Base-by-base conservation (phyloP, 2,888 invertebrate genomes). In the Nomada fucata region DNA sequence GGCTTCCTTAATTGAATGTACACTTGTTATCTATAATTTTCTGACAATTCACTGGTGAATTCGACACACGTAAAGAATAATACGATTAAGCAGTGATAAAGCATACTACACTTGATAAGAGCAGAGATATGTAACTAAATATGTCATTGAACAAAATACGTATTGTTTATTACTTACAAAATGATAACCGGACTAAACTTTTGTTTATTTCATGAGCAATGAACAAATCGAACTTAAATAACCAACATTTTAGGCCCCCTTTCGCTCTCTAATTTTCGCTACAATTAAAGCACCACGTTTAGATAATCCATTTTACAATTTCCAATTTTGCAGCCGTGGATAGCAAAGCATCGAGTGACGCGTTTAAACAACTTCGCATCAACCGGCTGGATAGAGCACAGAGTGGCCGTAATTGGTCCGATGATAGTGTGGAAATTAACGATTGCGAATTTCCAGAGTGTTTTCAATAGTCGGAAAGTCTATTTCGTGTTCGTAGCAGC, bases 381-480 rank as follows among this genome's bases (percentile, higher is more conserved):
- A 42, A 29, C 44, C 47, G 42, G 20, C 36, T 55, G n/a, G 23
- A n/a, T n/a, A 7, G 23, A 73, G 55, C n/a, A 36, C 18, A 55
- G 52, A 20, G 36, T 26, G 23, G 18, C 53, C n/a, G 67, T 78
- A 82, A 82, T 82, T 77, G 74, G 26, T 26, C 18, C 18, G 74
- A 64, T 74, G 74, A 78, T 82, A 50, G 36, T 61, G 70, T 63
- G 50, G 68, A 71, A 78, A 82, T 83, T 83, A 83, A 83, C 74
- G 83, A 71, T 74, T 67, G n/a, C 53, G 23, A 77, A 78, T 60
- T 82, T 76, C 23, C 13, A 20, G 57, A 47, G 53, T 67, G 67
- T 82, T 77, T 82, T 74, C 73, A 36, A 77, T 82, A 70, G 67
- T 55, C 26, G 18, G 73, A 73, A 77, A 73, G 76, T 83, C 77